These are phyloP conservation scores for Crotalus tigris DNA, from an alignment of 2,113 vertebrate species.

Conservation along the genomic window DNA sequence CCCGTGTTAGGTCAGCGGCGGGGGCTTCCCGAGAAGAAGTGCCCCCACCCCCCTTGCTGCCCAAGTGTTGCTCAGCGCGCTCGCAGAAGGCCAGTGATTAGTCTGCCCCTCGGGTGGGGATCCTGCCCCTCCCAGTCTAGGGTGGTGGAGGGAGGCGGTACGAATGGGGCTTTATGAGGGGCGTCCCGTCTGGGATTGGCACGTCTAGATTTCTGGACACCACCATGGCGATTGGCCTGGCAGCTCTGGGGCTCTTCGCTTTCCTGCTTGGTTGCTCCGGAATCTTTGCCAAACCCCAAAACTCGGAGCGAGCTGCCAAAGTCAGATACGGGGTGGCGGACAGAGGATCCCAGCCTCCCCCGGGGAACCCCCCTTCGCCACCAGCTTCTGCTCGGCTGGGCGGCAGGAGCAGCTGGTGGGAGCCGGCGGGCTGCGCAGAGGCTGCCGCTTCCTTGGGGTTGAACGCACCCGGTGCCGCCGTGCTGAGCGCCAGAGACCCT, in stretches of 20 bases:
- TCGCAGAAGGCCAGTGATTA: background rate
- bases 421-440: no score
- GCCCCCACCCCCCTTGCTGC: background rate
- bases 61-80: background rate
- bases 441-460: no score
- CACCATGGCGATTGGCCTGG: background rate
- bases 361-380: background rate
- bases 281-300: background rate
- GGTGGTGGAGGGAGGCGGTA: background rate
- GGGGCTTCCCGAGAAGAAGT: no score
- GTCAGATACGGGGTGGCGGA: background rate
- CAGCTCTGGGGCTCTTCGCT: background rate
- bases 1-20: no score
- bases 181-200: background rate
- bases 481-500: no score
- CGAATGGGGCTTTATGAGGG: background rate
- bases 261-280: background rate
- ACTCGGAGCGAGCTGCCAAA: background rate
- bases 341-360: background rate
- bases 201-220: background rate
- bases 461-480: no score
- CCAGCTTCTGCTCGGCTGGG: background rate
- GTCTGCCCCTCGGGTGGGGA: background rate
- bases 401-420: no score
- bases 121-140: background rate